A percentile compares a stretch with the other conserved stretches of the same genome.
phyloP scores from a whole-genome alignment of 1,140 invertebrate species.

The Hypothenemus hampei region DNA sequence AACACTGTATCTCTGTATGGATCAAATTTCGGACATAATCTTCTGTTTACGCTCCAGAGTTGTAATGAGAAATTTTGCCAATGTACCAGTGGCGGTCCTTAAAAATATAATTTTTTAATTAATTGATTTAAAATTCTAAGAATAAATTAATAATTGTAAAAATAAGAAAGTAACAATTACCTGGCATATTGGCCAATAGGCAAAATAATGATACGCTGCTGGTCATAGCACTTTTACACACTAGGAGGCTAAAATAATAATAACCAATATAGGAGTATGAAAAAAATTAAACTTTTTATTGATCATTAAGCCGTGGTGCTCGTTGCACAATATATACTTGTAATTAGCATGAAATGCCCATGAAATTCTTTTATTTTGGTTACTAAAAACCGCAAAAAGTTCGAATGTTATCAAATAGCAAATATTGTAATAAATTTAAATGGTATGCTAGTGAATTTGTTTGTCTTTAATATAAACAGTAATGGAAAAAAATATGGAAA shows the following conservation, averaged over 20 bases:
- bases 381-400: too few species aligned
- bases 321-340: constrained; percentile 6
- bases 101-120: neutral
- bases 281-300: neutral
- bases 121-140: neutral
- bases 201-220: constrained; percentile 8
- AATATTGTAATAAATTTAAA: too few species aligned
- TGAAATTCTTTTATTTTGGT: too few species aligned
- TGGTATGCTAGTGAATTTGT: too few species aligned
- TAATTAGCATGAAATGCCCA: too few species aligned
- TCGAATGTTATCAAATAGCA: too few species aligned
- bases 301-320: constrained; percentile 10
- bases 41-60: constrained; percentile 12
- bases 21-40: constrained; percentile 23
- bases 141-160: neutral
- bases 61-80: constrained; percentile 14
- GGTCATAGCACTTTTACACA: neutral
- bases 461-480: too few species aligned
- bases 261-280: too few species aligned
- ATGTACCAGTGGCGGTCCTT: constrained; percentile 1
- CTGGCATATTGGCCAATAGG: constrained; percentile 12
- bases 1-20: constrained; percentile 25
- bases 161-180: constrained; percentile 1
- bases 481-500: too few species aligned
- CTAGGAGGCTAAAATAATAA: neutral